Base-by-base conservation (phyloP, 2,113 vertebrate species). In the Neolamprologus sp. region DNA sequence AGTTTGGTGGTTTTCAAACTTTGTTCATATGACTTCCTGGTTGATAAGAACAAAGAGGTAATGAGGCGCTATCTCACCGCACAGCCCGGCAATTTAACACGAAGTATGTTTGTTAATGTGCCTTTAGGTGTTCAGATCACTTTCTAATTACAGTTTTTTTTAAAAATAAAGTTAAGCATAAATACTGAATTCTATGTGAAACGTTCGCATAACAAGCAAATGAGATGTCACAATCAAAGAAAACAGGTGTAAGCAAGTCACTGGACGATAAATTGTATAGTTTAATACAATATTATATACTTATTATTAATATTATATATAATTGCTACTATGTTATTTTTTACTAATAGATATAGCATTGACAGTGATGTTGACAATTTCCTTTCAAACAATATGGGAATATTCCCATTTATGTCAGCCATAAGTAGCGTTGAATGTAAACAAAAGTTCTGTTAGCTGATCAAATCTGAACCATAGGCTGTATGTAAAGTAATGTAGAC, bases 1-100 rank as follows among this genome's bases (percentile, higher is more conserved):
- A 97, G 97, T 82, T 92, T 97, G 83, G 3, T 96, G 83, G 97
- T 97, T 85, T 95, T 97, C 65, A 95, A 96, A 93, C 94, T 97
- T n/a, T 97, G 96, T 89, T 92, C 95, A 2, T 93, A 94, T 85
- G 95, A 96, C 91, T 85, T 96, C 63, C 87, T 97, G 89, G 97
- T 96, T 45, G 95, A 96, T 81, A 94, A 91, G 86, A 97, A 96
- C 80, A 87, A 95, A 85, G 94, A 98, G 97, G 96, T 96, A 95
- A 85, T 19, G 30, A 82, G 19, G 11, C 9, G 7, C 4, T 4
- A 5, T 7, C 11, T 7, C 4, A 60, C 54, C 10, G 13, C 4
- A 0, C 35, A 81, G 78, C 51, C 19, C 6, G 7, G 21, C 21
- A 57, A 26, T 47, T 45, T 30, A 81, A 58, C 4, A 58, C 3